These are phyloP conservation scores for Sebastes oblongus DNA, from an alignment of 2,797 vertebrate genomes.

Conservation along the genomic window DNA sequence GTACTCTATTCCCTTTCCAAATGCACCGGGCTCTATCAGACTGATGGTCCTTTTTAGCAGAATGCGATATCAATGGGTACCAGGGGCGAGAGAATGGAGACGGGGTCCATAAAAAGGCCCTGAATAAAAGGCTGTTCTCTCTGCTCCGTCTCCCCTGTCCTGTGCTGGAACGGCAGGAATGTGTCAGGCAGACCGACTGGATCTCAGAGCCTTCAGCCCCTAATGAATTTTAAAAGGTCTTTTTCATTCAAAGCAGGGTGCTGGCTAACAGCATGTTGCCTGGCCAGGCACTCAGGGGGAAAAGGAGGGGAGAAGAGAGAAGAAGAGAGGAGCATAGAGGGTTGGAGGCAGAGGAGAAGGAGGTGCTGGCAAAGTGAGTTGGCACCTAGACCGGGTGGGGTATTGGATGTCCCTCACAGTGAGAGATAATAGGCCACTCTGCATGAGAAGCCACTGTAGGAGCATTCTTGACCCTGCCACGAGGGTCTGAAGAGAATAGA, in stretches of 20 bases:
- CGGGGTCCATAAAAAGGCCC: conserved; percentile 86
- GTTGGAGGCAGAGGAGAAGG: conserved; percentile 23
- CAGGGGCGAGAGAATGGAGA: conserved; percentile 67
- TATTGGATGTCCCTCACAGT: conserved; percentile 85
- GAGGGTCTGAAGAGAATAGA: conserved; percentile 74
- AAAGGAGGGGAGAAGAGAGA: conserved; percentile 16
- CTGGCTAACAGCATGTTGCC: conserved; percentile 83
- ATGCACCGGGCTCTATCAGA: conserved; percentile 84
- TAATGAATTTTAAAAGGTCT: conserved; percentile 96
- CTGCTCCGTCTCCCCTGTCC: conserved; percentile 82
- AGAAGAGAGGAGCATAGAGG: conserved; percentile 31
- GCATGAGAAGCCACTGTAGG: conserved; percentile 70
- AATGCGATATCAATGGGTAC: conserved; percentile 89
- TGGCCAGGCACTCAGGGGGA: conserved; percentile 60
- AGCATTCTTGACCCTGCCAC: conserved; percentile 84
- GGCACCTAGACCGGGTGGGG: conserved; percentile 83
- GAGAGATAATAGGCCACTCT: conserved; percentile 86
- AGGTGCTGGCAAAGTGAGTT: conserved; percentile 73
- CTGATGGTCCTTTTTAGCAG: conserved; percentile 88
- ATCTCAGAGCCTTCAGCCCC: conserved; percentile 80
- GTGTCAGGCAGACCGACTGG: conserved; percentile 82
- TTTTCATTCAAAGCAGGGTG: conserved; percentile 88
- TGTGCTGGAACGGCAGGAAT: conserved; percentile 92
- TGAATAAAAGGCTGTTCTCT: conserved; percentile 85
- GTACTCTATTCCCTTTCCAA: conserved; percentile 79